A percentile compares a stretch with the other conserved stretches of the same genome.
phyloP scores from a whole-genome alignment of 2,113 vertebrate genomes.

The Cathartes aura region DNA sequence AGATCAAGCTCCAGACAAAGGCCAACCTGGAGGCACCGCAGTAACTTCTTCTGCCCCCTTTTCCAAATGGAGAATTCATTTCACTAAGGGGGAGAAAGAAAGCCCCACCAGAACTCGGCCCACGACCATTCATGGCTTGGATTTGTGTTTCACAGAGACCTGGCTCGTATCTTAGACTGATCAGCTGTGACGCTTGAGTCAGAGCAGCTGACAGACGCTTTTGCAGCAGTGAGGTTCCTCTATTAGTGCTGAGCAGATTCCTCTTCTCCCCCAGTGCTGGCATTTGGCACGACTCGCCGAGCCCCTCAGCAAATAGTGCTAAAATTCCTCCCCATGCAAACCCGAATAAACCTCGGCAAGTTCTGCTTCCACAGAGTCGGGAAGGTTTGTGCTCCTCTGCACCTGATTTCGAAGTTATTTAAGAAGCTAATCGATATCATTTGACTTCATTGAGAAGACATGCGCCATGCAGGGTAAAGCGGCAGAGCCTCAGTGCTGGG shows the following conservation, averaged over 20 bases:
- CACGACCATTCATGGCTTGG: not conserved
- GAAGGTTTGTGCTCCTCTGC: not conserved
- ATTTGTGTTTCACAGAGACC: not conserved
- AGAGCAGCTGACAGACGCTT: not conserved
- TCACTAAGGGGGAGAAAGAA: not conserved
- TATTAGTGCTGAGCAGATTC: not conserved
- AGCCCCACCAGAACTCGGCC: not conserved
- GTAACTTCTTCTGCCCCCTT: not conserved
- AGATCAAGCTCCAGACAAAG: not conserved
- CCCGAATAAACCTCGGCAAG: not conserved
- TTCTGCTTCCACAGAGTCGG: not conserved
- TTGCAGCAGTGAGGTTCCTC: not conserved
- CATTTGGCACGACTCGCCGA: rapidly evolving
- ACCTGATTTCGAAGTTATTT: not conserved
- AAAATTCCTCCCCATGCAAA: not conserved
- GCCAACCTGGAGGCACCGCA: not conserved
- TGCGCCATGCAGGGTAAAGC: rapidly evolving
- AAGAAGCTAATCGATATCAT: not conserved
- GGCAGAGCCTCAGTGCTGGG: not conserved
- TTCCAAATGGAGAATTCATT: not conserved
- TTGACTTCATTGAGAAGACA: rapidly evolving
- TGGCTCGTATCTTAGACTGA: not conserved
- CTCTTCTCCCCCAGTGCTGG: not conserved
- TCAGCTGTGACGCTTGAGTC: not conserved
- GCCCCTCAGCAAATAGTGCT: not conserved